Percentiles rank a stretch among this genome's conserved stretches.
phyloP scores from a whole-genome alignment of 53 echinoderm and acorn worm genomes.

The Paracentrotus lividus region DNA sequence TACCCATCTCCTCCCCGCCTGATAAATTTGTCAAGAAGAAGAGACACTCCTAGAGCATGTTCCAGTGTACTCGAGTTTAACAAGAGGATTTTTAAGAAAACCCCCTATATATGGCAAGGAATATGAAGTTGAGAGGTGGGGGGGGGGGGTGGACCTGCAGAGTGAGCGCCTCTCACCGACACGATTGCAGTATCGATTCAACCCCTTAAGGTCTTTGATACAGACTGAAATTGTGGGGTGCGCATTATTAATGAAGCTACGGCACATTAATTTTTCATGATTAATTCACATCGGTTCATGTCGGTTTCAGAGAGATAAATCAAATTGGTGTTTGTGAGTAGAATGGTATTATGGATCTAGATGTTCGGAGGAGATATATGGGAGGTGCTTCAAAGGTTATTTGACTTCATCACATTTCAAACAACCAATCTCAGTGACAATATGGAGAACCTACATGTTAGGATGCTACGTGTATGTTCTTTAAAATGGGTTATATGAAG shows the following conservation, averaged over 20 bases:
- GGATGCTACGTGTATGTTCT: background rate
- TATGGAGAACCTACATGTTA: background rate
- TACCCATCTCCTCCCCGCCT: constrained; percentile 60
- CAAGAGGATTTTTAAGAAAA: constrained; percentile 25
- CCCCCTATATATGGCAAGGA: background rate
- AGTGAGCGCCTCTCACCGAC: background rate
- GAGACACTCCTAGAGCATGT: constrained; percentile 42
- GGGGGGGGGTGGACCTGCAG: background rate
- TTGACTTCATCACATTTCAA: background rate
- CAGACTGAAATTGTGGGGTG: constrained; percentile 8
- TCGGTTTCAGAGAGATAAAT: constrained; percentile 13
- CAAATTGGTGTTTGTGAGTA: background rate
- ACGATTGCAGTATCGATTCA: background rate
- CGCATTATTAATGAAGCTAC: constrained; percentile 35
- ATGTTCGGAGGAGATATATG: background rate
- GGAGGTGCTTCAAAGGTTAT: background rate
- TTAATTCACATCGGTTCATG: constrained; percentile 42
- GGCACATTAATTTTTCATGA: constrained; percentile 25
- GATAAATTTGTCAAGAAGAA: constrained; percentile 55
- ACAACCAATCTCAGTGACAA: background rate
- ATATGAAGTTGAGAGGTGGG: background rate
- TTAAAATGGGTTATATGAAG: background rate
- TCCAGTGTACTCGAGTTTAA: constrained; percentile 50
- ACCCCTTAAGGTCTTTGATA: background rate
- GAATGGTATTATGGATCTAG: background rate